A percentile compares a stretch with the other conserved stretches of the same genome.
Conservation (phyloP, 92 coral and sea anemone species). For the Pocillopora grandis region DNA sequence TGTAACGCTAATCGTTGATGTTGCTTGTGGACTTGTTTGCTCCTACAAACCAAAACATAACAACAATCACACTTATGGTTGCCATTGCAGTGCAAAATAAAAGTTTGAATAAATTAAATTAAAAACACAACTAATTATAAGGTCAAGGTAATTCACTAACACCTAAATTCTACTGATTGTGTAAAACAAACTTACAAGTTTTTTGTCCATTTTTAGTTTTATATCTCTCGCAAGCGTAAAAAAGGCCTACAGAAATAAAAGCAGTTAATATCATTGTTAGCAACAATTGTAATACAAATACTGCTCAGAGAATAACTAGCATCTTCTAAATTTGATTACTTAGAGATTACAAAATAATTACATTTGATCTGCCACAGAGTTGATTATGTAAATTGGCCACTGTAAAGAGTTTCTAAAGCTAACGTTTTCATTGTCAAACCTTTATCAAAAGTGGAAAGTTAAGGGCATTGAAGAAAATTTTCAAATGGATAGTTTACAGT, state of each 20-base stretch:
- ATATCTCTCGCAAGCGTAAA: slow-evolving; percentile 97
- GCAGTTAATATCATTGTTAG: not conserved
- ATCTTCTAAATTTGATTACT: no score
- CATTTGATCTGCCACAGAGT: no score
- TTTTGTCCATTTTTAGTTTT: slow-evolving; percentile 97
- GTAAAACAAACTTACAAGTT: slow-evolving; percentile 70
- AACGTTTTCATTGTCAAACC: no score
- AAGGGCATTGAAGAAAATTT: no score
- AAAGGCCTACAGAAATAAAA: slow-evolving; percentile 67
- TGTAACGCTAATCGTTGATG: slow-evolving; percentile 74
- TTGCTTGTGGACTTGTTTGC: slow-evolving; percentile 78
- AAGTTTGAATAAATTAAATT: not conserved
- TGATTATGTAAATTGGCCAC: no score
- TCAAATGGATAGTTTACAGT: no score
- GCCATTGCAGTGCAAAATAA: not conserved
- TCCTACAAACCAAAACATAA: slow-evolving; percentile 53
- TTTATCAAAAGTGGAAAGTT: no score
- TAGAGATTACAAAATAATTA: no score
- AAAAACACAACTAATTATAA: not conserved
- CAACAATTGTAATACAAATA: not conserved
- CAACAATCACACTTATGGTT: not conserved
- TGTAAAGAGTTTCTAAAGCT: no score
- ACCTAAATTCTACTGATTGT: not conserved
- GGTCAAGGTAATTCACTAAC: not conserved
- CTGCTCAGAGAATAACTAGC: no score